phyloP scores from a whole-genome alignment of 2,113 vertebrate genomes.

The Chlorodrepanis virens region DNA sequence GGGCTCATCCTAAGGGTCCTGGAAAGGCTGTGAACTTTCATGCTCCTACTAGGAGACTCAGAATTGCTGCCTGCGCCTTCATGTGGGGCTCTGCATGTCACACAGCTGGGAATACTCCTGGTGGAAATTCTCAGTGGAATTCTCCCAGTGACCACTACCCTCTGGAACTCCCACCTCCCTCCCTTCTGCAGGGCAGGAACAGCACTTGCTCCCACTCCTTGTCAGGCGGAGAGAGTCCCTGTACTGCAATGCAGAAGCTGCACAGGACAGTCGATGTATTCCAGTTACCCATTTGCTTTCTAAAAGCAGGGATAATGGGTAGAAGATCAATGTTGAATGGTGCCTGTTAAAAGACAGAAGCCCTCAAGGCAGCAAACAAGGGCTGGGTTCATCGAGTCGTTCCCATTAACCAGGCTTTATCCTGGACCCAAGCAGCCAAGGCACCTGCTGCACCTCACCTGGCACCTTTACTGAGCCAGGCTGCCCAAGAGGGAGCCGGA shows the following conservation, averaged over 20 bases:
- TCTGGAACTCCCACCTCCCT: neutral
- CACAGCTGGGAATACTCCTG: neutral
- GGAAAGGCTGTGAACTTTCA: neutral
- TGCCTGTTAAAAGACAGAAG: neutral
- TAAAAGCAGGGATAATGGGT: neutral
- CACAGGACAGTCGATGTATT: neutral
- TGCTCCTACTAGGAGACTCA: neutral
- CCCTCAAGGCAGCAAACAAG: neutral
- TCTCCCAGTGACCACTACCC: fast-evolving
- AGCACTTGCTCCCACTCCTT: neutral
- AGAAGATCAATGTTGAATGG: neutral
- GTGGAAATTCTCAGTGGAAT: neutral
- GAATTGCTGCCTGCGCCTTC: neutral
- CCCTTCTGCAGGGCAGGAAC: neutral
- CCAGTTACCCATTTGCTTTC: neutral
- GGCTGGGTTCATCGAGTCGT: neutral
- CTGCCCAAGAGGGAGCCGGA: neutral
- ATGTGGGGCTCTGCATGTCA: neutral
- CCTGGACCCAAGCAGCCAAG: neutral
- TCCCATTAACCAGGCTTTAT: neutral
- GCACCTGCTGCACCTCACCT: neutral
- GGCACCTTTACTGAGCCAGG: neutral
- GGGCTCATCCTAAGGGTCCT: neutral
- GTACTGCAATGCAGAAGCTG: neutral
- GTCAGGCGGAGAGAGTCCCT: neutral